Evolutionary conservation across 2,113 vertebrate species (phyloP).

Genomic region (Elephantulus edwardii): DNA sequence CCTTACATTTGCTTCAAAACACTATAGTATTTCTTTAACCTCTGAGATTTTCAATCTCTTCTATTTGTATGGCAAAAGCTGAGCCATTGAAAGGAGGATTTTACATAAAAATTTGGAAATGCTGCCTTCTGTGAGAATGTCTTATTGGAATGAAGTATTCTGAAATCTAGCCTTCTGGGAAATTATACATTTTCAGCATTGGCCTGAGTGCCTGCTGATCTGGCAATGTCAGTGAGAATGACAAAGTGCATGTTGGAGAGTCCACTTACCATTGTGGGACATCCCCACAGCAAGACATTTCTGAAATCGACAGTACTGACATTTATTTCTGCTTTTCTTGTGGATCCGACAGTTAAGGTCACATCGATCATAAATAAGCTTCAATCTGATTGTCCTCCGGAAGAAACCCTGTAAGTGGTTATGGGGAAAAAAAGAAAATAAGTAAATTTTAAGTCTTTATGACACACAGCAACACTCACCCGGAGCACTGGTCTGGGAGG

Average conservation of each 20-base stretch:
- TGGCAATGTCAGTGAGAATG: neutral
- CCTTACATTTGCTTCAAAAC: conserved; percentile 3
- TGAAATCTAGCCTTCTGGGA: neutral
- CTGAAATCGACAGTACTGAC: conserved; percentile 99
- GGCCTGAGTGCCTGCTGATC: neutral
- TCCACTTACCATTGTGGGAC: conserved; percentile 96
- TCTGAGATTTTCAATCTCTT: neutral
- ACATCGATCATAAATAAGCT: conserved; percentile 96
- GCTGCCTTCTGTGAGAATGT: neutral
- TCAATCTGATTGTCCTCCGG: conserved; percentile 95
- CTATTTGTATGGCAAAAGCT: neutral
- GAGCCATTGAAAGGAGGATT: neutral
- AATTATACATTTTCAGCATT: neutral
- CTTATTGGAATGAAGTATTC: neutral
- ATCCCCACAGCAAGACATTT: conserved; percentile 99
- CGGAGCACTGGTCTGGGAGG: neutral
- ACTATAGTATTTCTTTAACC: neutral
- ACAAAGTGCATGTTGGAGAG: neutral
- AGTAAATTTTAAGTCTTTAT: neutral
- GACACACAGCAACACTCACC: neutral
- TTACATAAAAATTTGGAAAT: neutral
- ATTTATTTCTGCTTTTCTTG: conserved; percentile 99
- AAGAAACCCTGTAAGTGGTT: conserved; percentile 91
- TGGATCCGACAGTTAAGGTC: conserved; percentile 97
- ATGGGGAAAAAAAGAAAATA: neutral